Evolutionary conservation across 2,888 invertebrate genomes (phyloP), one percentile per base, ranked within the genome.

Genomic region (Cacoxenus indagator): DNA sequence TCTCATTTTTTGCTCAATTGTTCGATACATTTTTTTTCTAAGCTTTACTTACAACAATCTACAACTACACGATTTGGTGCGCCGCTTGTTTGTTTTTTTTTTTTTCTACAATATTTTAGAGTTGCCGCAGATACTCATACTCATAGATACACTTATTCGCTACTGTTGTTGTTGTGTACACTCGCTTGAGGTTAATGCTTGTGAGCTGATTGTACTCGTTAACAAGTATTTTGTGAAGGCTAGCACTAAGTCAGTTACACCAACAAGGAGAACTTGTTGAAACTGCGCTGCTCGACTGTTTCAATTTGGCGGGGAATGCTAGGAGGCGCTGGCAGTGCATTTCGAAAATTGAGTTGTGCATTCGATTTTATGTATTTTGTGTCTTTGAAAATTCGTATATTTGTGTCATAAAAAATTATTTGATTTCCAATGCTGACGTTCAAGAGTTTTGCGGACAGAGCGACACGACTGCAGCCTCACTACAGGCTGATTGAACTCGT

Each of bases 151-250:
- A 19, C 37, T 8, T 51, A 51, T 37, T n/a, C 19, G 22, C 22
- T 3, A 61, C 24, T 6, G 6, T 61, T 61, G 61, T 22, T 45
- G 43, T 55, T 3, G 55, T 55, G 24, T 24, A 11, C 14, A 26
- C 26, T 26, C 26, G 55, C 24, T 55, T 55, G 24, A 27, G 55
- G 24, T 55, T 55, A 24, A 55, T 55, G 55, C n/a, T 55, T 55
- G 55, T 26, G 55, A 24, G 24, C 26, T 27, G 24, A 27, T 27
- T 55, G 55, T 55, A 72, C 81, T 71, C 73, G 71, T 73, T 79
- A 82, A 75, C 83, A 83, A 76, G 83, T 76, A 80, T 81, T 82
- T 82, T 62, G 43, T 62, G 61, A 62, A 62, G 61, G 61, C 61
- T 62, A 62, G n/a, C n/a, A n/a, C n/a, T n/a, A n/a, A 62, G 43